Evolutionary conservation across 1,140 invertebrate genomes (phyloP), one percentile per base, ranked within the genome.

Genomic region (Heterodera schachtii): DNA sequence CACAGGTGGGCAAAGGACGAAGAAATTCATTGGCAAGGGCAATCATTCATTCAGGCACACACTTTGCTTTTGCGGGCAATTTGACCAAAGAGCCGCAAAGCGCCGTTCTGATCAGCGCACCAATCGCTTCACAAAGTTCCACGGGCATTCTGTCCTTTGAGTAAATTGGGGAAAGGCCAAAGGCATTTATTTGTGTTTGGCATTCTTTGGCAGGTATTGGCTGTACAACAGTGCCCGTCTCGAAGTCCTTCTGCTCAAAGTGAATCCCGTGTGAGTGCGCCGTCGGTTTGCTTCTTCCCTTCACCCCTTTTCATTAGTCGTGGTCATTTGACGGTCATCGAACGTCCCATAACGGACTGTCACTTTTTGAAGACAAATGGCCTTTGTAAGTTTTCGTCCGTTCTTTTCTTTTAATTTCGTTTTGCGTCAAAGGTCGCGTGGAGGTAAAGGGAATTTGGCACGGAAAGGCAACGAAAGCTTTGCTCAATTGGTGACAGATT

Each of bases 171-270:
- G 21, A 7, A 19, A 77, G 67, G 4, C 16, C 43, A 81, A 80
- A 82, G 2, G 46, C 67, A 43, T 66, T 3, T 9, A 52, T 66
- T n/a, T 46, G 81, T 21, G 5, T 78, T 85, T 79, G 77, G 46
- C 43, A 73, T 84, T 21, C 16, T 78, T 85, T 79, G 77, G 64
- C 31, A 87, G 84, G 69, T 86, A 86, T 64, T 86, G 85, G 85
- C 83, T 86, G 13, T 86, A 86, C 69, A 86, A 86, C 80, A 57
- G 73, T 41, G 85, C 85, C 46, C 81, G 83, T 66, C 77, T 86
- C 43, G 85, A 86, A 79, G 85, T 86, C 52, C 44, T 86, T 66
- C 13, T 86, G n/a, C 69, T 86, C 11, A 57, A 75, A 66, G 78
- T 87, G 7, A 87, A 87, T 69, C 71, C 83, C 3, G 57, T 57